Evolutionary conservation across 2,888 invertebrate genomes (phyloP), one percentile per base, ranked within the genome.

Genomic region (Drosophila mulleri): DNA sequence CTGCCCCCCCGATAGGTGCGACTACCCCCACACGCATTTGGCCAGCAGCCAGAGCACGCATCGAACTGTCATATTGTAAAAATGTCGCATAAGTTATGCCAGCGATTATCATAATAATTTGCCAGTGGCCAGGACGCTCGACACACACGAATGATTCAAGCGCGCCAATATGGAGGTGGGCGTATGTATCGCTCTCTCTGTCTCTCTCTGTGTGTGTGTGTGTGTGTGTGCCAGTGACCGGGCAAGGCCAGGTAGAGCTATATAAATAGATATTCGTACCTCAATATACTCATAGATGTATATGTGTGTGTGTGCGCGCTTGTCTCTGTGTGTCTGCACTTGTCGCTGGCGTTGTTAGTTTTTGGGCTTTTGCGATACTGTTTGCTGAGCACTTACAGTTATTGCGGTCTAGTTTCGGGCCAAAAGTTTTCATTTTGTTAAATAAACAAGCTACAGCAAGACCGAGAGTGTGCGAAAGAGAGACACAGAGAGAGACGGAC

Each of bases 301-400:
- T 45, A 53, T 66, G 47, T 48, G n/a, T 35, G 2, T n/a, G 11
- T 18, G 1, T 37, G 12, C 16, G 18, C 41, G 42, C 32, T 45
- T 57, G 67, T 57, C n/a, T 37, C 12, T 32, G 18, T 12, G 29
- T 45, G 45, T 23, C 20, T 14, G 39, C 53, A 54, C 39, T 64
- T 70, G 64, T 47, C 50, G 61, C 29, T 52, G 53, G 47, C 32
- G 53, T 60, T 69, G 67, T 79, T 73, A 62, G 73, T 75, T 68
- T 75, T 75, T 76, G 67, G 67, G 50, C 60, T 64, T 71, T 54
- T 37, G 58, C 47, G 32, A 54, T 58, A 68, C 66, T 86, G 85
- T 89, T 86, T 86, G 85, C 78, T 67, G 72, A 88, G 89, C 85
- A 86, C 85, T 89, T 86, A 89, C 85, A 84, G 83, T 86, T 86